phyloP scores from a whole-genome alignment of 1,140 invertebrate genomes.

The Procambarus virginalis region DNA sequence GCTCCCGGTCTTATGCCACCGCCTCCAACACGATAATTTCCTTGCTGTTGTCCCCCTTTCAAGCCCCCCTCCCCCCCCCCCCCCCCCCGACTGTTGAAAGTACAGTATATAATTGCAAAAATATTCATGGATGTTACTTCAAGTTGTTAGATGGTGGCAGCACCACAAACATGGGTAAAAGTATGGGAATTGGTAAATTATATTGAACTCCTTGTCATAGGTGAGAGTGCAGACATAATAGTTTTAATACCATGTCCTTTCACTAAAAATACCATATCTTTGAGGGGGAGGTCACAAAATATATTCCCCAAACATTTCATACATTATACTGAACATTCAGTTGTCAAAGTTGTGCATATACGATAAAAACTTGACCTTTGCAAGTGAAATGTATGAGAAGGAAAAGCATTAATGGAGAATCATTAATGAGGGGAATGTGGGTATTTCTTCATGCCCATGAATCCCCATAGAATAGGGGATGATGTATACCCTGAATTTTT shows the following conservation, averaged over 20 bases:
- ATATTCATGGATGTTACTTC: neutral
- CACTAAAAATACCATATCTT: no score
- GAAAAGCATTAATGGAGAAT: neutral
- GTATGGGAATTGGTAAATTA: neutral
- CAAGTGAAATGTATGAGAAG: neutral
- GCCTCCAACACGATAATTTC: constrained; percentile 29
- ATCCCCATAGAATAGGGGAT: no score
- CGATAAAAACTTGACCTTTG: neutral
- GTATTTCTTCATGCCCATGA: no score
- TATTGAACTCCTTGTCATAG: no score
- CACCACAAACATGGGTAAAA: neutral
- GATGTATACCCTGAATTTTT: neutral
- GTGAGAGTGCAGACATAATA: no score
- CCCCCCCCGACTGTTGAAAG: neutral
- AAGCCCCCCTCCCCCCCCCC: neutral
- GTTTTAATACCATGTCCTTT: no score
- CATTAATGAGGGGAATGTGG: no score
- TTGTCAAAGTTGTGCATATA: neutral
- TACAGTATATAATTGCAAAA: neutral
- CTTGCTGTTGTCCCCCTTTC: neutral
- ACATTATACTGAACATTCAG: neutral
- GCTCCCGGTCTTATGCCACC: constrained; percentile 54
- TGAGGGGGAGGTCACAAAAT: no score
- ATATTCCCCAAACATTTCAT: no score
- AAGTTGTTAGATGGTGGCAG: neutral